A percentile compares a stretch with the other conserved stretches of the same genome.
Conservation (phyloP, 2,888 invertebrate species). For the Diogma glabrata region DNA sequence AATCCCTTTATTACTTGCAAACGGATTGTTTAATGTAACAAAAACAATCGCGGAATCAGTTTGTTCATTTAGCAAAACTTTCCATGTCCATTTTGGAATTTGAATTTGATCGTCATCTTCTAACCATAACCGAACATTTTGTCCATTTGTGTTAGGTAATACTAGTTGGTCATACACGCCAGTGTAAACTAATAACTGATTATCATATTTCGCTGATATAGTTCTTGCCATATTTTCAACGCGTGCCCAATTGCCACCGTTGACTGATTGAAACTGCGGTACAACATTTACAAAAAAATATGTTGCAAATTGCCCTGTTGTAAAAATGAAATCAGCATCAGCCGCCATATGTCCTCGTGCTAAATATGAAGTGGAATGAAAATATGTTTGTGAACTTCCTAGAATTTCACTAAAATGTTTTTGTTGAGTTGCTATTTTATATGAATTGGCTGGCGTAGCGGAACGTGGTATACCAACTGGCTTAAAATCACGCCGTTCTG, state of each 20-base stretch:
- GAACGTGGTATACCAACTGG: conserved; percentile 23
- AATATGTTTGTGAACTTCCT: conserved; percentile 25
- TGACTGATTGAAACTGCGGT: conserved; percentile 40
- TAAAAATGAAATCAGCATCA: conserved; percentile 38
- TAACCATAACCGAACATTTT: conserved; percentile 19
- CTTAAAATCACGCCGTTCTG: conserved; percentile 26
- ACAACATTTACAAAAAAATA: conserved; percentile 39
- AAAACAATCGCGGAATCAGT: conserved; percentile 37
- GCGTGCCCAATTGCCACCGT: conserved; percentile 38
- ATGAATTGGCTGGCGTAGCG: conserved; percentile 22
- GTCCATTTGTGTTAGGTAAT: conserved; percentile 24
- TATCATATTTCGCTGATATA: conserved; percentile 26
- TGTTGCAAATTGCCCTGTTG: conserved; percentile 35
- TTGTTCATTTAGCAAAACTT: conserved; percentile 35
- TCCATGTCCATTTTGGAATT: conserved; percentile 39
- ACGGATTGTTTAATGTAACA: conserved; percentile 41
- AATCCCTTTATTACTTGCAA: conserved; percentile 14
- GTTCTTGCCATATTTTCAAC: conserved; percentile 34
- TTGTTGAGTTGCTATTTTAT: conserved; percentile 27
- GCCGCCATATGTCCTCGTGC: conserved; percentile 39
- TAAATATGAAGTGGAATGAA: conserved; percentile 28
- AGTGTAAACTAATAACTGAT: conserved; percentile 33
- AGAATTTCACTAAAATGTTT: conserved; percentile 25
- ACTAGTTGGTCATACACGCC: conserved; percentile 34
- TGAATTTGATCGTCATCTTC: conserved; percentile 30